Percentiles rank a stretch among this genome's conserved stretches.
phyloP scores from a whole-genome alignment of 1,140 invertebrate species.

The Cotesia glomerata region DNA sequence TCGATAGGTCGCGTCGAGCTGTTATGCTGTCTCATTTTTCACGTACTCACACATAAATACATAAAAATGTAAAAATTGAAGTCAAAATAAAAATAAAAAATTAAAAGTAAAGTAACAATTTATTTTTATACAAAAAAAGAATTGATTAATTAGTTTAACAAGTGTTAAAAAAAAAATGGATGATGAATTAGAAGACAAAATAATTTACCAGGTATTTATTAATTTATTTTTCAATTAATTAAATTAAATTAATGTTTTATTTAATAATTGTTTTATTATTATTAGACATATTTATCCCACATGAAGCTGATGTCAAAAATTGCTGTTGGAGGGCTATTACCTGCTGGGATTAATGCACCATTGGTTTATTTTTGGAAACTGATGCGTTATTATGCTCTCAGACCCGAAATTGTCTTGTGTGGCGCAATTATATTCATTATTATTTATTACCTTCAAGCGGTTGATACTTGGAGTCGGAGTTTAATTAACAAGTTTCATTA shows the following conservation, averaged over 20 bases:
- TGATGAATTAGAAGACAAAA: slow-evolving; percentile 86
- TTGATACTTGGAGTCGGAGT: slow-evolving; percentile 79
- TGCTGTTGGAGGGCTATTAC: slow-evolving; percentile 74
- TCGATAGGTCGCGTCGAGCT: too few relatives aligned
- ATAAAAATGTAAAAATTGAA: too few relatives aligned
- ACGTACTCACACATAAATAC: too few relatives aligned
- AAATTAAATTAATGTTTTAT: neutral
- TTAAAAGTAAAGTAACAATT: too few relatives aligned
- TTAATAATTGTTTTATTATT: neutral
- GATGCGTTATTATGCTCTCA: slow-evolving; percentile 75
- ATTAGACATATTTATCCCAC: slow-evolving; percentile 76
- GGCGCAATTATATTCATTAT: slow-evolving; percentile 72
- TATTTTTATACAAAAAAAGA: too few relatives aligned
- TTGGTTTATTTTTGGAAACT: slow-evolving; percentile 74
- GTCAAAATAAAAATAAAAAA: too few relatives aligned
- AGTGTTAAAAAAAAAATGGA: slow-evolving; percentile 68
- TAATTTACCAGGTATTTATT: slow-evolving; percentile 72
- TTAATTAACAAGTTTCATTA: slow-evolving; percentile 76
- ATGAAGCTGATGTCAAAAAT: slow-evolving; percentile 83
- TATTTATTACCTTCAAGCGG: slow-evolving; percentile 78
- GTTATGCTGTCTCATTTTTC: too few relatives aligned
- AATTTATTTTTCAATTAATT: too few relatives aligned
- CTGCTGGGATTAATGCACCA: slow-evolving; percentile 65
- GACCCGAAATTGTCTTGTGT: slow-evolving; percentile 75
- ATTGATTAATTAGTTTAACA: too few relatives aligned